These are phyloP conservation scores for Coleophora deauratella DNA, from an alignment of 2,888 invertebrate genomes.

Conservation along the genomic window DNA sequence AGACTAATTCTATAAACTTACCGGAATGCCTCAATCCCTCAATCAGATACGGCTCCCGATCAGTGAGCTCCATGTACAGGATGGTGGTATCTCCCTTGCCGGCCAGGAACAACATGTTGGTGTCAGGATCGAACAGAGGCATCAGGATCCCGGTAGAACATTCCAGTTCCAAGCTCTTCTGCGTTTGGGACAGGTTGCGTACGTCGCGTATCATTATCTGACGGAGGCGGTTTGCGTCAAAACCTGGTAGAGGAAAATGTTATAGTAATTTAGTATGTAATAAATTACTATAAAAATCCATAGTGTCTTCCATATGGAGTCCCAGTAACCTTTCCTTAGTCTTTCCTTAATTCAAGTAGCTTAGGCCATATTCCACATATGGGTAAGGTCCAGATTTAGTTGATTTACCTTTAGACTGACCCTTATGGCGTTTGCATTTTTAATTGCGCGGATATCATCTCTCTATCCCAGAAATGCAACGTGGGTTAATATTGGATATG, in stretches of 20 bases:
- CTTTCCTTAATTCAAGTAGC: no score
- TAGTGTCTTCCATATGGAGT: no score
- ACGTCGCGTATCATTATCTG: constrained; percentile 93
- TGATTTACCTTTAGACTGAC: no score
- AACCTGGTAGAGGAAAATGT: constrained; percentile 54
- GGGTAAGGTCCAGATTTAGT: no score
- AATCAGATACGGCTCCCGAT: constrained; percentile 91
- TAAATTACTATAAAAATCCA: no score
- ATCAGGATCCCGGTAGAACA: constrained; percentile 93
- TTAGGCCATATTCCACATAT: no score
- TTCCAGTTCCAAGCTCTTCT: constrained; percentile 86
- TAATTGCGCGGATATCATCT: no score
- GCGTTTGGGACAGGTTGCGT: constrained; percentile 83
- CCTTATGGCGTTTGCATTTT: no score
- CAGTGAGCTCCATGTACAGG: constrained; percentile 90
- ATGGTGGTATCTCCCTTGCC: constrained; percentile 97
- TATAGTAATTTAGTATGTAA: not conserved
- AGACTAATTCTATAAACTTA: constrained; percentile 23
- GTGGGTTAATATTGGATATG: no score
- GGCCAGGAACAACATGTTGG: constrained; percentile 95
- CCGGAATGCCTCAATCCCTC: constrained; percentile 90
- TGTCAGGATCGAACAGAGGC: constrained; percentile 94
- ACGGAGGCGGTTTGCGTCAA: constrained; percentile 88
- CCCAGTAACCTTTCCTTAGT: no score
- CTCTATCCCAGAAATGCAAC: no score